A percentile compares a stretch with the other conserved stretches of the same genome.
phyloP scores from a whole-genome alignment of 2,113 vertebrate genomes.

The Boulengeromyrus knoepffleri region DNA sequence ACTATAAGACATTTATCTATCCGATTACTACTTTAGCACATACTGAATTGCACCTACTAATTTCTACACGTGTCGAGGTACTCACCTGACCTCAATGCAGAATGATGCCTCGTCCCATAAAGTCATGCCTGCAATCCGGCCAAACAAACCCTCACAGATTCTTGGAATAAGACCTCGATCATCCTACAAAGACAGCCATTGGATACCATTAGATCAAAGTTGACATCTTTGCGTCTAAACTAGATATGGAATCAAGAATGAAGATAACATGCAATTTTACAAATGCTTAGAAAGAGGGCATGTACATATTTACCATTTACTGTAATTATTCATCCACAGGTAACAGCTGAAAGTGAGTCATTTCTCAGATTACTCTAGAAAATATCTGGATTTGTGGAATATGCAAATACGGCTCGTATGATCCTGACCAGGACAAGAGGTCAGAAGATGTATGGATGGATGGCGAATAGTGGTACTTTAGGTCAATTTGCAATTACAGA shows the following conservation, averaged over 20 bases:
- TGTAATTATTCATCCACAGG: neutral
- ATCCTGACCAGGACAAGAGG: neutral
- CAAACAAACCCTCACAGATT: constrained; percentile 92
- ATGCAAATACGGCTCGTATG: neutral
- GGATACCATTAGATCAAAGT: neutral
- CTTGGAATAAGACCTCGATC: constrained; percentile 88
- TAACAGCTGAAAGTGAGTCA: neutral
- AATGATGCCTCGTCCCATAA: constrained; percentile 85
- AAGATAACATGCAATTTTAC: neutral
- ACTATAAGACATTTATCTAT: neutral
- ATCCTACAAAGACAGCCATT: constrained; percentile 53
- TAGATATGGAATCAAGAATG: neutral
- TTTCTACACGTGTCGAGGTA: neutral
- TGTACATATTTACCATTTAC: neutral
- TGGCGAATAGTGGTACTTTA: neutral
- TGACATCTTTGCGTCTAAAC: neutral
- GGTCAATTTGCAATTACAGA: neutral
- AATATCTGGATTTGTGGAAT: neutral
- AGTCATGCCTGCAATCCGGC: constrained; percentile 69
- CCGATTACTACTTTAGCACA: neutral
- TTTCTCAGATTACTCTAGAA: neutral
- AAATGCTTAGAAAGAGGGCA: neutral
- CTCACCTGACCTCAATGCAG: constrained; percentile 90
- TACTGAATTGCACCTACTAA: neutral
- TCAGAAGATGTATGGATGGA: neutral